These are phyloP conservation scores for Nyctereutes procyonoides DNA, from an alignment of 2,113 vertebrate genomes.

Conservation along the genomic window DNA sequence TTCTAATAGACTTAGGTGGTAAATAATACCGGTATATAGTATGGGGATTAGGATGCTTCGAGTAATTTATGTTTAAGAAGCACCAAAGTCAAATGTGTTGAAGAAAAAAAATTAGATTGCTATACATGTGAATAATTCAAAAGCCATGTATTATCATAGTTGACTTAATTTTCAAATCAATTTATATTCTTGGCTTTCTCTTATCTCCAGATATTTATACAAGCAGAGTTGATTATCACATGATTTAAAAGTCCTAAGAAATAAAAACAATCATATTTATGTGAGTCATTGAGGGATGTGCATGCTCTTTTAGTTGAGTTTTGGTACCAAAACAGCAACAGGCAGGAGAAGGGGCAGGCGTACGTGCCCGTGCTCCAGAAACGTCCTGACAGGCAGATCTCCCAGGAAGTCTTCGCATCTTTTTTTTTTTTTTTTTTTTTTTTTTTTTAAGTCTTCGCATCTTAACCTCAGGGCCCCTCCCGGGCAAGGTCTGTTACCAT, in stretches of 20 bases:
- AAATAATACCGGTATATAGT: background rate
- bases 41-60: background rate
- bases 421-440: too few species aligned
- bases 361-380: background rate
- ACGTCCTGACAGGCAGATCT: background rate
- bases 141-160: slow-evolving; percentile 11
- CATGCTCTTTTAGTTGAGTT: background rate
- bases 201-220: background rate
- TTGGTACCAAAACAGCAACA: background rate
- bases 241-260: slow-evolving; percentile 29
- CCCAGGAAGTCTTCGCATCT: background rate
- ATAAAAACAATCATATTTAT: background rate
- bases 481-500: background rate
- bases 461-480: background rate
- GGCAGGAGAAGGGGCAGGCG: background rate
- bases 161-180: slow-evolving; percentile 45
- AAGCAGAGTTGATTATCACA: slow-evolving; percentile 1
- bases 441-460: background rate
- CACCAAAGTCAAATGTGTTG: background rate
- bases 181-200: slow-evolving; percentile 34
- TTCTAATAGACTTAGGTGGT: background rate
- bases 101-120: slow-evolving; percentile 45
- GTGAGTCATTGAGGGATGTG: background rate
- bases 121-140: background rate
- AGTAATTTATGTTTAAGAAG: slow-evolving; percentile 35